phyloP scores from a whole-genome alignment of 1,140 invertebrate genomes.

The Lineus longissimus region DNA sequence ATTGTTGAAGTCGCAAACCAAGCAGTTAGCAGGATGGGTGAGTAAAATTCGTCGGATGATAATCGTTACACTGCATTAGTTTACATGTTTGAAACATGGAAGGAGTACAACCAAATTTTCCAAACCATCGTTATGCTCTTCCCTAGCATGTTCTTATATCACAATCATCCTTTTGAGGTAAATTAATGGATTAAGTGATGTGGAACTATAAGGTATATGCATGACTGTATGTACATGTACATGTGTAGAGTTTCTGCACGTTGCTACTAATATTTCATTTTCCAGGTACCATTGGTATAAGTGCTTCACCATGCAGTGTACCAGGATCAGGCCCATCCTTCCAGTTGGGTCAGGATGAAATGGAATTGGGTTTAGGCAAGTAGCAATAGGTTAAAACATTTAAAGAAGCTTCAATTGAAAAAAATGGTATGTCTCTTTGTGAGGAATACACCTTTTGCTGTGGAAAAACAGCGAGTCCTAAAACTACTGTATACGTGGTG shows the following conservation, averaged over 20 bases:
- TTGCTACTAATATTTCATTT: constrained; percentile 16
- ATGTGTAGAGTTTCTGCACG: not conserved
- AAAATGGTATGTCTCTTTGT: not conserved
- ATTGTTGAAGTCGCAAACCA: constrained; percentile 44
- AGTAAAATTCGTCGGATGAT: too few species aligned
- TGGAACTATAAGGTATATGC: too few species aligned
- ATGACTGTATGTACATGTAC: not conserved
- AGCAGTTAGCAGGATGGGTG: constrained; percentile 49
- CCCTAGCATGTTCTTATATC: not conserved
- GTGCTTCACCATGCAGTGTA: constrained; percentile 67
- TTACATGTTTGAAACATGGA: too few species aligned
- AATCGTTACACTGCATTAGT: too few species aligned
- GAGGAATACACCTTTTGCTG: too few species aligned
- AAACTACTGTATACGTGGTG: too few species aligned
- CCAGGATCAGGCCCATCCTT: constrained; percentile 67
- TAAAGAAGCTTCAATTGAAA: not conserved
- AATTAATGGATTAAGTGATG: not conserved
- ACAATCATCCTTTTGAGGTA: not conserved
- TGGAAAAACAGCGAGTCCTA: too few species aligned
- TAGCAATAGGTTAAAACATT: not conserved
- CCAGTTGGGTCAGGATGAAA: constrained; percentile 63
- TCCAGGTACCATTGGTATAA: constrained; percentile 71
- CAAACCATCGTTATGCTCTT: not conserved
- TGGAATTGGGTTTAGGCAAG: constrained; percentile 76
- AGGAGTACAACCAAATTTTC: too few species aligned